Percentiles rank a stretch among this genome's conserved stretches.
These are phyloP conservation scores for Orycteropus afer DNA, from an alignment of 2,113 vertebrate species.

Conservation along the genomic window DNA sequence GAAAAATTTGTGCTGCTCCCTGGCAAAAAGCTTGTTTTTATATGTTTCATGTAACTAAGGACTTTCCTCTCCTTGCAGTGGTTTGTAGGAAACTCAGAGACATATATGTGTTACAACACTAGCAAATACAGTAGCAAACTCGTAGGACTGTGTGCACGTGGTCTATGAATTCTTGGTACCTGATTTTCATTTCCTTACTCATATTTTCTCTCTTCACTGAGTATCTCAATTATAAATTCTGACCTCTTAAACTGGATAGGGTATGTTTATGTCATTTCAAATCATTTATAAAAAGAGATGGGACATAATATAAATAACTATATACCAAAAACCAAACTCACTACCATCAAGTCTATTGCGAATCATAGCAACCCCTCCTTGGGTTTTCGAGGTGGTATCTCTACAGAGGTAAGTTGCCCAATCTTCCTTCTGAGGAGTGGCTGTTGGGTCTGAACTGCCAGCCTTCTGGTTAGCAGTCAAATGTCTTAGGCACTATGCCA, in stretches of 20 bases:
- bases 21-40: not conserved
- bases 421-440: no score
- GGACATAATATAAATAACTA: no score
- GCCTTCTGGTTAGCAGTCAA: no score
- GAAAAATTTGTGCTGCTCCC: not conserved
- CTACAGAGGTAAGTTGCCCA: no score
- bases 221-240: conserved; percentile 40
- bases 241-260: not conserved
- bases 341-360: no score
- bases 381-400: no score
- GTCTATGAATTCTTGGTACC: not conserved
- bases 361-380: no score
- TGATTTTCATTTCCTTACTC: conserved; percentile 11
- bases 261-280: not conserved
- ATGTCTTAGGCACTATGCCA: no score
- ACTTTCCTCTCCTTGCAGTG: not conserved
- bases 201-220: conserved; percentile 25
- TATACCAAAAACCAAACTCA: no score
- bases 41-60: not conserved
- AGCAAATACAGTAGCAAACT: not conserved
- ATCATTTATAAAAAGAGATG: conserved; percentile 38
- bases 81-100: conserved; percentile 10
- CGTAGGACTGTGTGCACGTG: not conserved
- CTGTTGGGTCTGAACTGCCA: no score
- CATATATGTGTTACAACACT: not conserved